These are phyloP conservation scores for Apogon talboti DNA, from an alignment of 2,797 vertebrate genomes.

Conservation along the genomic window DNA sequence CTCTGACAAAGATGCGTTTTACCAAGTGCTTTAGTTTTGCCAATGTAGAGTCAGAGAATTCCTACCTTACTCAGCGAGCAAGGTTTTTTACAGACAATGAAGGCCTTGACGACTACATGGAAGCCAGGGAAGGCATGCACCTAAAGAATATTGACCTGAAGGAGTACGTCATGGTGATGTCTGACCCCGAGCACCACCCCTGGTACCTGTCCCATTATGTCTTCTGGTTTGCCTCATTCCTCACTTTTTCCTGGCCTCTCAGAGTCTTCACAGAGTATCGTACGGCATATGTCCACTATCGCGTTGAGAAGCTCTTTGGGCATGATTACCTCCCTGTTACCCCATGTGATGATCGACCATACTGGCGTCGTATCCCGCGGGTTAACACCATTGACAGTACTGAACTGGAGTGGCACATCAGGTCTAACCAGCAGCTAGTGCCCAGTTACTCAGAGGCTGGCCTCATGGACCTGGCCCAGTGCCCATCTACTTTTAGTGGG, in stretches of 20 bases:
- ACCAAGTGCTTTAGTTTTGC: slow-evolving; percentile 86
- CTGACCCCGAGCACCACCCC: slow-evolving; percentile 79
- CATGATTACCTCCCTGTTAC: slow-evolving; percentile 90
- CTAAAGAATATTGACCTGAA: slow-evolving; percentile 84
- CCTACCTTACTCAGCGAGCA: slow-evolving; percentile 83
- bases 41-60: slow-evolving; percentile 85
- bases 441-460: slow-evolving; percentile 98
- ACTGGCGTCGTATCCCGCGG: slow-evolving; percentile 93
- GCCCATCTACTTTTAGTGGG: slow-evolving; percentile 83
- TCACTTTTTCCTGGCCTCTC: slow-evolving; percentile 85
- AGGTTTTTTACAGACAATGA: slow-evolving; percentile 86
- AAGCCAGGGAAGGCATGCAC: slow-evolving; percentile 84
- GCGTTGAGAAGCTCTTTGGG: slow-evolving; percentile 85
- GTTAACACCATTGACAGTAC: slow-evolving; percentile 98
- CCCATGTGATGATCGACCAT: slow-evolving; percentile 89
- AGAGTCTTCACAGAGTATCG: slow-evolving; percentile 84
- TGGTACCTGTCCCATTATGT: slow-evolving; percentile 85
- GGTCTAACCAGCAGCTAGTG: slow-evolving; percentile 97
- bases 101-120: slow-evolving; percentile 86
- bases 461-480: slow-evolving; percentile 94
- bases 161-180: slow-evolving; percentile 81
- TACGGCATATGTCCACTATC: slow-evolving; percentile 83
- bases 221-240: slow-evolving; percentile 83
- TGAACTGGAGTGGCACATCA: slow-evolving; percentile 97
- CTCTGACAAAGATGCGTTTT: slow-evolving; percentile 83